Evolutionary conservation across 2,797 vertebrate genomes (phyloP), one percentile per base, ranked within the genome.

Genomic region (Malurus leucopterus): DNA sequence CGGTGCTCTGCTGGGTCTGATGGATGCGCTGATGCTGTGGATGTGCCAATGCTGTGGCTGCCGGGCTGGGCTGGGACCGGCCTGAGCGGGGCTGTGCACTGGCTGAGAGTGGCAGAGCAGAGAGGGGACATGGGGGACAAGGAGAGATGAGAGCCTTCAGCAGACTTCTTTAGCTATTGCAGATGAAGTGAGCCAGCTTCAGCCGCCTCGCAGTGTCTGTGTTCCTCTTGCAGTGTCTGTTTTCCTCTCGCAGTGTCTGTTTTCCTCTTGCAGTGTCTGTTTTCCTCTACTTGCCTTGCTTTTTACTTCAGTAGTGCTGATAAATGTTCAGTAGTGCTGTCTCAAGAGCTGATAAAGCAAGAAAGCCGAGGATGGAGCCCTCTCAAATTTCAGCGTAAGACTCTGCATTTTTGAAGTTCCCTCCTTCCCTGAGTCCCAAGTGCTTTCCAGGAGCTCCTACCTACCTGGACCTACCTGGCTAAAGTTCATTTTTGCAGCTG

Each of bases 251-350:
- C 36, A 36, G 36, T 36, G 36, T 36, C 36, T 36, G 36, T 36
- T 9, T 36, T 36, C 34, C 34, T 36, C 34, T 36, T 10, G 34
- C 34, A 36, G 34, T 79, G 34, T 32, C 76, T 78, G 26, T 57
- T 84, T 76, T 47, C 62, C 50, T 83, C 53, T 80, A 0, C 47
- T 79, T 1, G 0, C 61, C 26, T 74, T 51, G 44, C 17, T 84
- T 84, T 86, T 70, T 55, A 8, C 34, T 51, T 80, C 34, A 2
- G 5, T 47, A n/a, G 40, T 0, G 1, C 63, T 0, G 0, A 10
- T 38, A 34, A 0, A 0, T 19, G 46, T 76, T 86, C 24, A 62
- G 47, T 27, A 70, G 75, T 41, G 53, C 84, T 85, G 49, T 74
- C 62, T 85, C 34, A 44, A 86, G 88, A 92, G 57, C 43, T 74